These are phyloP conservation scores for Erebia ligea DNA, from an alignment of 2,888 invertebrate species.

Conservation along the genomic window DNA sequence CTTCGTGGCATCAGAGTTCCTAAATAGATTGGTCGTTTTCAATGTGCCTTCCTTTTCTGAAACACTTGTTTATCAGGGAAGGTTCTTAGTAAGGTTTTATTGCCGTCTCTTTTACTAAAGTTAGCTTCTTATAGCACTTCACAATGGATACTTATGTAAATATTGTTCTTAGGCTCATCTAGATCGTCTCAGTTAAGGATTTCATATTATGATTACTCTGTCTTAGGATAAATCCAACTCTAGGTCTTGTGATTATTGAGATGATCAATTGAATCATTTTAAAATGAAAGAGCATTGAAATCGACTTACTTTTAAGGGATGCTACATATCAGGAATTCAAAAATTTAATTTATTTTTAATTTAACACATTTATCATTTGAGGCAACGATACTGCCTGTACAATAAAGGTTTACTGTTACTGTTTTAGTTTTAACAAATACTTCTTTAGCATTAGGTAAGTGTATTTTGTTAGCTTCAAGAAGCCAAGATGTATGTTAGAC, in stretches of 20 bases:
- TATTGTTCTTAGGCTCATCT: not conserved
- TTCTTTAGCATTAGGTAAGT: conserved; percentile 80
- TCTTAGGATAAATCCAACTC: not conserved
- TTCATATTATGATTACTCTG: not conserved
- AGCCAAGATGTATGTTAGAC: conserved; percentile 83
- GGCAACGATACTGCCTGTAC: conserved; percentile 76
- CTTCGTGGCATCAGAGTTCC: not conserved
- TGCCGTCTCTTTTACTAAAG: not conserved
- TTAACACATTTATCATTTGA: conserved; percentile 31
- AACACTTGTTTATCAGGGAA: not conserved
- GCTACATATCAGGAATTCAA: not conserved
- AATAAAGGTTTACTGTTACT: conserved; percentile 58
- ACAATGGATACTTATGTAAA: not conserved
- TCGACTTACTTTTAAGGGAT: not conserved
- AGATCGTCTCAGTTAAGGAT: not conserved
- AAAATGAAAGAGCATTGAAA: not conserved
- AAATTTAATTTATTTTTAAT: not conserved
- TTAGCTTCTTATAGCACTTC: not conserved
- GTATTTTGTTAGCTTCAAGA: conserved; percentile 82
- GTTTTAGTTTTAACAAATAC: conserved; percentile 65
- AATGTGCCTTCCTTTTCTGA: conserved; percentile 30
- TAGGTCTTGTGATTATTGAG: no score
- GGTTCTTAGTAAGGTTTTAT: not conserved
- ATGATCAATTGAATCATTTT: not conserved
- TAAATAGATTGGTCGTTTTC: not conserved